Conservation (phyloP, 1,140 invertebrate species). For the Procambarus clarkii region DNA sequence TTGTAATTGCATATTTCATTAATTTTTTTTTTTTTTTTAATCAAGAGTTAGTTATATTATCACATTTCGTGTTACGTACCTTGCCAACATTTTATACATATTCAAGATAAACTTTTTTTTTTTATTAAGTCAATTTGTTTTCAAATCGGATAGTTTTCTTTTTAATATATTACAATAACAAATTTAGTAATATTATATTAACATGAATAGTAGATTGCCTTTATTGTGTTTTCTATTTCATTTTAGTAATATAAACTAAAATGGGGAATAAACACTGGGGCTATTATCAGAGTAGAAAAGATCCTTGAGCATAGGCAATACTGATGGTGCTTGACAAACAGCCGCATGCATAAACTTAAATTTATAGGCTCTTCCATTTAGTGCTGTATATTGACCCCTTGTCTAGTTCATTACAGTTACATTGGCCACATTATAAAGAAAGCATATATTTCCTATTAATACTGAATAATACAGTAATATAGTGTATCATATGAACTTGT, state of each 20-base stretch:
- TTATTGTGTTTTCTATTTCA: neutral
- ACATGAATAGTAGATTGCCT: neutral
- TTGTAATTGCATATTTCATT: neutral
- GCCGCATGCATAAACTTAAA: neutral
- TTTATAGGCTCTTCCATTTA: neutral
- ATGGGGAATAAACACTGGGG: neutral
- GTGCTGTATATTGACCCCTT: neutral
- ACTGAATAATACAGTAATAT: neutral
- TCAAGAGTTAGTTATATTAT: neutral
- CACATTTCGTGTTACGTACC: neutral
- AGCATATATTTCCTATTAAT: neutral
- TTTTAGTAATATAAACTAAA: neutral
- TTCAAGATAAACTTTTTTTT: neutral
- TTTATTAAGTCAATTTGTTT: neutral
- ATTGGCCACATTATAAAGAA: neutral
- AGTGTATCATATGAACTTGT: neutral
- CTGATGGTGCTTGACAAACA: neutral
- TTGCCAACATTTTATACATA: neutral
- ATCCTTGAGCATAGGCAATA: neutral
- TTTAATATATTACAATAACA: neutral
- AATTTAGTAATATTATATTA: neutral
- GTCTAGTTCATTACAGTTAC: neutral
- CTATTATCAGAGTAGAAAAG: neutral
- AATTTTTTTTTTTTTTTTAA: neutral
- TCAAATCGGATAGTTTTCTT: neutral